Percentiles rank a stretch among this genome's conserved stretches.
Conservation (phyloP, 2,888 invertebrate species). For the Agapostemon virescens region DNA sequence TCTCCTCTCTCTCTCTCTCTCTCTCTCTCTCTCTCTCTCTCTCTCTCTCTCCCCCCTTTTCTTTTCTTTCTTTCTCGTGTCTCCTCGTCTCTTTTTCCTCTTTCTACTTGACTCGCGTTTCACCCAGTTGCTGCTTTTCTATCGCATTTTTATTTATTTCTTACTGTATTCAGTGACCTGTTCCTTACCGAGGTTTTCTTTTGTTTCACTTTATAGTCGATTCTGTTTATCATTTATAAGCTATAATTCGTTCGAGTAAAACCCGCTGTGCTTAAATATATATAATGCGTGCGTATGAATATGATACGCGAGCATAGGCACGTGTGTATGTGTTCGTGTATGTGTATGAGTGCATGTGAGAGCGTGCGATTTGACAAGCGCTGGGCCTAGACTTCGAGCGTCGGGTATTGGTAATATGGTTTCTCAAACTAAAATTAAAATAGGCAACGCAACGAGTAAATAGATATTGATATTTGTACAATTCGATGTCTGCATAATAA, state of each 20-base stretch:
- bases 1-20: not conserved
- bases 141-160: slow-evolving; percentile 6
- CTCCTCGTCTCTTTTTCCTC: not conserved
- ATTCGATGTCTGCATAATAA: not conserved
- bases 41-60: too few relatives aligned
- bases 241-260: not conserved
- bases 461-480: not conserved
- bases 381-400: not conserved
- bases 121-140: not conserved
- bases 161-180: slow-evolving; percentile 10
- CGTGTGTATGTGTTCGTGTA: not conserved
- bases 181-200: slow-evolving; percentile 7
- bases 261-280: not conserved
- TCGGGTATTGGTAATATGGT: not conserved
- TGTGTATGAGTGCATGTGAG: not conserved
- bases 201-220: slow-evolving; percentile 17
- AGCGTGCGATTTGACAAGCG: not conserved
- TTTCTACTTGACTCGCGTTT: not conserved
- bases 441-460: not conserved
- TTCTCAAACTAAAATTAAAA: not conserved
- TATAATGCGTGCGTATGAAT: not conserved
- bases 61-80: not conserved
- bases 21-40: too few relatives aligned
- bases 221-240: slow-evolving; percentile 15
- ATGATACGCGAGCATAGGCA: not conserved